Evolutionary conservation across 1,140 invertebrate genomes (phyloP).

Genomic region (Magallana angulata): DNA sequence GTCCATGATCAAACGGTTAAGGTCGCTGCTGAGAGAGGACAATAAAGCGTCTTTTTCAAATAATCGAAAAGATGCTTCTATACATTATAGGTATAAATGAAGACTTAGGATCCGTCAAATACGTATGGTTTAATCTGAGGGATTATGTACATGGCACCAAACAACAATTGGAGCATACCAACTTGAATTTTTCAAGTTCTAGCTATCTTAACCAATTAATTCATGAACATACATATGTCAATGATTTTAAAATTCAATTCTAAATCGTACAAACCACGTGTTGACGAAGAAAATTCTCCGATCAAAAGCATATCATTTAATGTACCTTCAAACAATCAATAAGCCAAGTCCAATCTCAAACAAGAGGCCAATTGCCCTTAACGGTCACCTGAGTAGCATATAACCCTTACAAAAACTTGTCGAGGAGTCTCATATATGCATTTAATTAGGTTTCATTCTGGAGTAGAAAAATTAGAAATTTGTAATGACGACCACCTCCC

Average conservation of each 20-base stretch:
- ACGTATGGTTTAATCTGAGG: background rate
- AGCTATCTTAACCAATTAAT: background rate
- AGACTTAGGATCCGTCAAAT: background rate
- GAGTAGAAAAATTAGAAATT: too few relatives aligned
- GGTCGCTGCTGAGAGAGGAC: too few relatives aligned
- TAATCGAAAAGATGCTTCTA: too few relatives aligned
- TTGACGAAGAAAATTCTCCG: background rate
- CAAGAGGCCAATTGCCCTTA: background rate
- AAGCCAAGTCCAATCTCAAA: background rate
- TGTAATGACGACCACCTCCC: too few relatives aligned
- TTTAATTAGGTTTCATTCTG: too few relatives aligned
- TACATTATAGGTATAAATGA: too few relatives aligned
- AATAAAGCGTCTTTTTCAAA: too few relatives aligned
- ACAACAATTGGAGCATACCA: background rate
- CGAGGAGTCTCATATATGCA: too few relatives aligned
- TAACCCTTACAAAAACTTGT: too few relatives aligned
- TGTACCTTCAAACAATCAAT: background rate
- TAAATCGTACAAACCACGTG: background rate
- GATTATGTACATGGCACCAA: background rate
- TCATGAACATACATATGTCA: background rate
- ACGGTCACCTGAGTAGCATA: too few relatives aligned
- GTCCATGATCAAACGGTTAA: too few relatives aligned
- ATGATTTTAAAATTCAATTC: background rate
- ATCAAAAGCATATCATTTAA: background rate
- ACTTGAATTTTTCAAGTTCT: background rate